Conservation (phyloP, 2,797 vertebrate genomes). For the Pangasius macronema region DNA sequence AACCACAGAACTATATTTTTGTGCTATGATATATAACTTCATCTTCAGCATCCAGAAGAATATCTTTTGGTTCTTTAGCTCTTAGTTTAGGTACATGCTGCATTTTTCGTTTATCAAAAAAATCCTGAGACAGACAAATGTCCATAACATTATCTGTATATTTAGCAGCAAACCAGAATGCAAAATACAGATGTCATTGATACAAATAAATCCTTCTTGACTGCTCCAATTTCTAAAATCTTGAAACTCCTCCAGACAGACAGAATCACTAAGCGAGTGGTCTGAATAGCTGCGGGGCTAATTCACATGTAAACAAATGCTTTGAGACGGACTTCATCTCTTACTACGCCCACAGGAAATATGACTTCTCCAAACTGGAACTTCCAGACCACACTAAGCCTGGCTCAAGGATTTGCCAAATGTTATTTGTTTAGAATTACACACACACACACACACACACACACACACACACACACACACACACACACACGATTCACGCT, state of each 20-base stretch:
- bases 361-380: slow-evolving; percentile 76
- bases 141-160: background rate
- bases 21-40: background rate
- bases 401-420: slow-evolving; percentile 71
- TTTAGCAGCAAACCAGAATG: too few species aligned
- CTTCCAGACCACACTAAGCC: slow-evolving; percentile 64
- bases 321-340: slow-evolving; percentile 63
- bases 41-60: background rate
- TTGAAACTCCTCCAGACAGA: slow-evolving; percentile 21
- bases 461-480: slow-evolving; percentile 12
- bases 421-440: slow-evolving; percentile 25
- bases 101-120: background rate
- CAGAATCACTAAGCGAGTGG: slow-evolving; percentile 69
- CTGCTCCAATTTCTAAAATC: background rate
- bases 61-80: background rate
- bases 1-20: slow-evolving; percentile 20
- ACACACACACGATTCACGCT: too few species aligned
- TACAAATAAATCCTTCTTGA: background rate
- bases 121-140: background rate
- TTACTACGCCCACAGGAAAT: slow-evolving; percentile 72
- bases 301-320: slow-evolving; percentile 76
- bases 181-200: background rate
- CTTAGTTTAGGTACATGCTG: background rate
- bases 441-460: background rate
- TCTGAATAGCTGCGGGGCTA: slow-evolving; percentile 73